A percentile compares a stretch with the other conserved stretches of the same genome.
phyloP scores from a whole-genome alignment of 2,888 invertebrate genomes.

The Rhamphomyia laevipes region DNA sequence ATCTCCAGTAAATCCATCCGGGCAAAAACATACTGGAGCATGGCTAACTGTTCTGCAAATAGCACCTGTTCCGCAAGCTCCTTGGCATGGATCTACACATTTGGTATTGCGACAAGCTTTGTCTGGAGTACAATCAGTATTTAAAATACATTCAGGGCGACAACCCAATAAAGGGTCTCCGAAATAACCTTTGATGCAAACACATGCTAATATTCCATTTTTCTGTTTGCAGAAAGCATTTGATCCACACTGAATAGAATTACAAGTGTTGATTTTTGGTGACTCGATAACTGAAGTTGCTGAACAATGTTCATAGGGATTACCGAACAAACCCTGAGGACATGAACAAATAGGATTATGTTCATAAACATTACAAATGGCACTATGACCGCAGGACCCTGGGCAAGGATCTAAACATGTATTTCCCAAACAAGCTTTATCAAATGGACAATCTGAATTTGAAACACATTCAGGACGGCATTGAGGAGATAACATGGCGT shows the following conservation, averaged over 20 bases:
- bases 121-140: constrained; percentile 60
- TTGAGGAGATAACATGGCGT: constrained; percentile 53
- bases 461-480: constrained; percentile 76
- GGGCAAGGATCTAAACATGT: constrained; percentile 68
- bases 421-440: constrained; percentile 62
- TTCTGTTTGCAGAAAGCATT: constrained; percentile 58
- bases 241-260: constrained; percentile 57
- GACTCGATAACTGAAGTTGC: constrained; percentile 37
- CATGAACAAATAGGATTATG: constrained; percentile 66
- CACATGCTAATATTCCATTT: constrained; percentile 54
- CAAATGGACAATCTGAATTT: constrained; percentile 66
- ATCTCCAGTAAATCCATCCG: constrained; percentile 58
- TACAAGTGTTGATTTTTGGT: constrained; percentile 43
- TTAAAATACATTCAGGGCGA: constrained; percentile 69
- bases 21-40: constrained; percentile 66
- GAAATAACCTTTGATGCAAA: constrained; percentile 60
- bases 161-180: constrained; percentile 72
- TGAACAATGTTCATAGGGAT: constrained; percentile 66
- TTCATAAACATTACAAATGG: constrained; percentile 55
- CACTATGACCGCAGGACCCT: constrained; percentile 66
- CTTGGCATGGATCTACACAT: constrained; percentile 64
- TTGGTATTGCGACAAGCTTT: constrained; percentile 65
- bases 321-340: constrained; percentile 53
- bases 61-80: constrained; percentile 64
- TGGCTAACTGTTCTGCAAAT: constrained; percentile 62